A percentile compares a stretch with the other conserved stretches of the same genome.
phyloP scores from a whole-genome alignment of 2,113 vertebrate genomes.

The Alligator sinensis region DNA sequence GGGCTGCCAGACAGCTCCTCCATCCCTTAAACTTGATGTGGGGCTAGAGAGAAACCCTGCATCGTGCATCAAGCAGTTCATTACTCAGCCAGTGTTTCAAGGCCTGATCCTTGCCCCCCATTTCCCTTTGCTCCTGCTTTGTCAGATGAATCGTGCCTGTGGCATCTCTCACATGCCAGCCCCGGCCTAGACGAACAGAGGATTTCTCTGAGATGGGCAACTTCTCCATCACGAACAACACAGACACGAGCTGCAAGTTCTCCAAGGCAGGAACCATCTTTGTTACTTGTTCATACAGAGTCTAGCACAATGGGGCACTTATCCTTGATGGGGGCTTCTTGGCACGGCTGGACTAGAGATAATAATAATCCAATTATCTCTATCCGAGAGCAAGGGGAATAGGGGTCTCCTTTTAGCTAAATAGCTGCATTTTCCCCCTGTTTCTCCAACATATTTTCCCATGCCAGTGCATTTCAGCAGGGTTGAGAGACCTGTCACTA shows the following conservation, averaged over 20 bases:
- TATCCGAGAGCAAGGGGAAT: not conserved
- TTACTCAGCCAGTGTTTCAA: not conserved
- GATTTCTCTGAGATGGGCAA: accelerated
- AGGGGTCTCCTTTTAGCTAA: not conserved
- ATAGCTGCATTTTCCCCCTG: not conserved
- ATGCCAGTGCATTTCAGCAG: not conserved
- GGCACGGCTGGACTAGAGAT: not conserved
- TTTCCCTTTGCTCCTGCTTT: accelerated
- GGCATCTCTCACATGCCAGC: not conserved
- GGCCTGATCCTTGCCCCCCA: not conserved
- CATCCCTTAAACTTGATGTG: not conserved
- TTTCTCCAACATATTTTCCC: not conserved
- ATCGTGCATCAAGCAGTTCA: not conserved
- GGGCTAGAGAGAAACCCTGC: accelerated
- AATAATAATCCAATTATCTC: not conserved
- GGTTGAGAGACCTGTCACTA: not conserved
- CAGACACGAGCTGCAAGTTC: accelerated
- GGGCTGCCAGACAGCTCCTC: not conserved
- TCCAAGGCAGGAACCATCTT: too few species aligned
- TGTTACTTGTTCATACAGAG: not conserved
- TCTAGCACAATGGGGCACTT: not conserved
- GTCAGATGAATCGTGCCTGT: not conserved
- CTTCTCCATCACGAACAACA: accelerated
- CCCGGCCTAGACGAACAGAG: too few species aligned
- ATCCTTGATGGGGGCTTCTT: not conserved